Base-by-base conservation (phyloP, 1,140 invertebrate species). In the Augochlora pura region DNA sequence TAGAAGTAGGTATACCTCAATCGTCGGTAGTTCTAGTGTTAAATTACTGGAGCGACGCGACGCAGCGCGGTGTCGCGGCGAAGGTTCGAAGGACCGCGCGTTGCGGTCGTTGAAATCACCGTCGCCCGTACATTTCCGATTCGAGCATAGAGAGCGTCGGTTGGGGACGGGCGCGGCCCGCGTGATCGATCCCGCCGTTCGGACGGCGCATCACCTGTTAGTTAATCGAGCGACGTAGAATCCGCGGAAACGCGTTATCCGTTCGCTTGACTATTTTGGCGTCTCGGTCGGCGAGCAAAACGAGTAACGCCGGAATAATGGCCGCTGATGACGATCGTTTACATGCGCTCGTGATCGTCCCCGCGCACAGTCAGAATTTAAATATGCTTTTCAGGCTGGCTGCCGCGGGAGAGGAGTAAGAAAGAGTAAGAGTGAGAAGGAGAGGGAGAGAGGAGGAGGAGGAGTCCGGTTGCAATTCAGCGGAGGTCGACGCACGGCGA, bases 251-350 rank as follows among this genome's bases (percentile, higher is more conserved):
- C 60, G 60, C 66, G 52, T 75, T 83, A 76, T 76, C 78, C 39
- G 23, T 23, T 42, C 21, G 39, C 25, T 80, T 42, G 72, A 85
- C 78, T 85, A 84, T 85, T 85, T 85, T 77, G 78, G 75, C 77
- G 39, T 76, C 10, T 38, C 16, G 27, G 49, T 23, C 27, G 71
- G 10, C 42, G 32, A 59, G 74, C 57, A 84, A 85, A 85, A 81
- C 63, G 67, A 72, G 23, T 23, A 72, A 23, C 59, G 52, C 18
- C 49, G 60, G 68, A 49, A 67, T 85, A 85, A 85, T 84, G 82
- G 73, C 73, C 32, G 82, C 62, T 85, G 83, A 85, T 85, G 83
- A 81, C 78, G 83, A 84, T 85, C 83, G 78, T 85, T 85, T 84
- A 85, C 82, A 85, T 81, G 78, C 72, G 59, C 71, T 70, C 69